Evolutionary conservation across 2,888 invertebrate species (phyloP), one percentile per base, ranked within the genome.

Genomic region (Julus scandinavius): DNA sequence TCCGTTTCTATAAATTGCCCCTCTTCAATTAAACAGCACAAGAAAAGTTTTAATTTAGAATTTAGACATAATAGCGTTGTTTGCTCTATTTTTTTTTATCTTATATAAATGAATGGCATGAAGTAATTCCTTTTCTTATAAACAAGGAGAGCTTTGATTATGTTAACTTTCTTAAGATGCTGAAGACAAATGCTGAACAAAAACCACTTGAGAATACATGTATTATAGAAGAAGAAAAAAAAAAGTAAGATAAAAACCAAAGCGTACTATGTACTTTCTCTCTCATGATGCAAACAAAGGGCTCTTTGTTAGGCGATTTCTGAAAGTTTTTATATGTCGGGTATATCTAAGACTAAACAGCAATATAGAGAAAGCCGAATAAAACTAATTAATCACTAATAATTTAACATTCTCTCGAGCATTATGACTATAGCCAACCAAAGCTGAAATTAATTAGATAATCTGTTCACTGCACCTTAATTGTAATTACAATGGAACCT

Each of bases 1-100:
- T 63, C 63, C 4, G 6, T 63, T 63, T 63, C 63, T 63, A 63
- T n/a, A 63, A 63, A 63, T 63, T 63, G 63, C 63, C 63, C 63
- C 63, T 63, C 63, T 63, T 63, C 63, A 63, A 63, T 63, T 20
- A 17, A 63, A 63, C 63, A 63, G 63, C 63, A 6, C n/a, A 63
- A 17, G 63, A 15, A 63, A 63, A n/a, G 63, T 63, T 63, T 63
- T 63, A 63, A 63, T 63, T 63, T 3, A 63, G 63, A 63, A n/a
- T n/a, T n/a, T n/a, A n/a, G n/a, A n/a, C 63, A 63, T 63, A 63
- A 63, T 63, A 63, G 63, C 63, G 63, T 63, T 63, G 63, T 63
- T 63, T 63, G 63, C n/a, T 63, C 63, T 15, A 63, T 63, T 63
- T 63, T 45, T 54, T 63, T 63, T 63, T n/a, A 20, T 63, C 63